Conservation (phyloP, 2,888 invertebrate genomes). For the Cantharis nigra region DNA sequence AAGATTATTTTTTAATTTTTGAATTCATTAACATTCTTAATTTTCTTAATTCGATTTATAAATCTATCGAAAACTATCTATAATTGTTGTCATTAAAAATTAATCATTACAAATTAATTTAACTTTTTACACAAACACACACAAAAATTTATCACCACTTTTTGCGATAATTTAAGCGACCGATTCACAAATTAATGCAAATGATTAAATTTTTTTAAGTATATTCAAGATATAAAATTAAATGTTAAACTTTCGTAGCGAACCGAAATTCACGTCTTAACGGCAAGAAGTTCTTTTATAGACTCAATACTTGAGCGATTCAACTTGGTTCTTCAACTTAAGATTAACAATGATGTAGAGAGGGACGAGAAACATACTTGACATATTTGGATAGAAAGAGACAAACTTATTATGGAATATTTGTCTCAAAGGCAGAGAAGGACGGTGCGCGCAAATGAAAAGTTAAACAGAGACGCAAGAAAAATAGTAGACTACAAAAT, state of each 20-base stretch:
- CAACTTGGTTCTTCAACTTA: slow-evolving; percentile 33
- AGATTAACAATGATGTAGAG: slow-evolving; percentile 46
- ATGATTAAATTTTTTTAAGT: background rate
- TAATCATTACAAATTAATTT: background rate
- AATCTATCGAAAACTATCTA: background rate
- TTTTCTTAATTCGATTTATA: slow-evolving; percentile 14
- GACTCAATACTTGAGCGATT: slow-evolving; percentile 36
- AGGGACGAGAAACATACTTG: slow-evolving; percentile 53
- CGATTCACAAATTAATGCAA: slow-evolving; percentile 12
- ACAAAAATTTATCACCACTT: slow-evolving; percentile 7
- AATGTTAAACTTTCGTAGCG: background rate
- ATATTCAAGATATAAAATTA: background rate
- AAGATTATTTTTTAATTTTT: slow-evolving; percentile 25
- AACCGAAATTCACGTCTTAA: slow-evolving; percentile 23
- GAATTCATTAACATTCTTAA: slow-evolving; percentile 22
- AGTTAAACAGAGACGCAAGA: slow-evolving; percentile 20
- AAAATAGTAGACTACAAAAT: slow-evolving; percentile 29
- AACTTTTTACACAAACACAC: slow-evolving; percentile 4
- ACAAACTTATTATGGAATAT: slow-evolving; percentile 21
- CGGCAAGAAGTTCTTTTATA: slow-evolving; percentile 36
- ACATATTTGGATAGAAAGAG: slow-evolving; percentile 49
- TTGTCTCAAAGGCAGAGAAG: slow-evolving; percentile 20
- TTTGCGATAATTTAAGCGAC: background rate
- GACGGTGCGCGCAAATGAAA: slow-evolving; percentile 16
- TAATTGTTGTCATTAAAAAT: slow-evolving; percentile 12